Evolutionary conservation across 2,113 vertebrate genomes (phyloP).

Genomic region (Strix aluco): DNA sequence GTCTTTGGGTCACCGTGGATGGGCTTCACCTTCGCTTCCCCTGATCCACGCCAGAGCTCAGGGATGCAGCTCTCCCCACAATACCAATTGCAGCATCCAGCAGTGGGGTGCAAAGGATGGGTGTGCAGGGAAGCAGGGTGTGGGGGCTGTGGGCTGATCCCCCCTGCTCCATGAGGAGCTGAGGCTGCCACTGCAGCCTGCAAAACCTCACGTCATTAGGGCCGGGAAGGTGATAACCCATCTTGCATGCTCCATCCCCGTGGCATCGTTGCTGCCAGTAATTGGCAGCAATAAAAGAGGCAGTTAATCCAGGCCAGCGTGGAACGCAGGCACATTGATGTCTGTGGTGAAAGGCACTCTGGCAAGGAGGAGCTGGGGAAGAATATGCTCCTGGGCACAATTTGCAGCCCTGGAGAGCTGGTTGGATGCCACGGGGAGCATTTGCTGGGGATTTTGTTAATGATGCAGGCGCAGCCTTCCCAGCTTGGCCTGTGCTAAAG

Average conservation of each 20-base stretch:
- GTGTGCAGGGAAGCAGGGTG: neutral
- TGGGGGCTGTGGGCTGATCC: neutral
- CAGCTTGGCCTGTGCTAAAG: conserved; percentile 36
- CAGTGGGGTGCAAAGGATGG: neutral
- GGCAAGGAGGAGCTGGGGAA: conserved; percentile 43
- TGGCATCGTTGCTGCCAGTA: conserved; percentile 41
- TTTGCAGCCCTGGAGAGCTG: conserved; percentile 53
- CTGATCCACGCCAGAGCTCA: neutral
- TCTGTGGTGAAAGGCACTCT: conserved; percentile 45
- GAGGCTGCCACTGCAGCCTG: neutral
- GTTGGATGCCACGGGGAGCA: conserved; percentile 49
- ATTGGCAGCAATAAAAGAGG: conserved; percentile 58
- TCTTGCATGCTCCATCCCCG: neutral
- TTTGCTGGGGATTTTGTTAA: conserved; percentile 61
- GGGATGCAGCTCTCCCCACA: neutral
- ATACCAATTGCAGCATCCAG: neutral
- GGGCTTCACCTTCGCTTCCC: neutral
- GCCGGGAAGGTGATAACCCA: conserved; percentile 26
- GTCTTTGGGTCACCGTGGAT: neutral
- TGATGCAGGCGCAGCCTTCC: conserved; percentile 43
- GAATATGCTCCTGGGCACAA: conserved; percentile 34
- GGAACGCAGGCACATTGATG: conserved; percentile 35
- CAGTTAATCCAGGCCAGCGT: conserved; percentile 41
- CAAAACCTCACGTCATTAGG: neutral
- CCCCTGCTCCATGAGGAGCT: neutral